Evolutionary conservation across 2,113 vertebrate genomes (phyloP).

Genomic region (Echinops telfairi): DNA sequence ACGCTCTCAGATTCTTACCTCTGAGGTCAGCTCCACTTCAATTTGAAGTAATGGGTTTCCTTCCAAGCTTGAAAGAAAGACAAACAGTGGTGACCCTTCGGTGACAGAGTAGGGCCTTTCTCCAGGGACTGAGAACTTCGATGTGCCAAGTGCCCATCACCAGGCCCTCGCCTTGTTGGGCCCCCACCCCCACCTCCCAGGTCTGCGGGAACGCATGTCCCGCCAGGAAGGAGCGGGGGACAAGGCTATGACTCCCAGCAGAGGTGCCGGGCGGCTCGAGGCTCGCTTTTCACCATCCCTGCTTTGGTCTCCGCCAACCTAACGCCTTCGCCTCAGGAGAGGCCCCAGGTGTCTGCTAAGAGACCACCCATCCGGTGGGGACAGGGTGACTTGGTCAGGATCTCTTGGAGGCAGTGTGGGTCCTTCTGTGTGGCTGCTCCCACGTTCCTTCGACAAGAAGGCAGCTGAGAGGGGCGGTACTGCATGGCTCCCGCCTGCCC

Average conservation of each 20-base stretch:
- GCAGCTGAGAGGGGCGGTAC: neutral
- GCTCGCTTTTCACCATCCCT: slow-evolving; percentile 13
- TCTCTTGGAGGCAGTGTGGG: neutral
- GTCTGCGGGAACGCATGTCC: neutral
- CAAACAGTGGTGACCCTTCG: slow-evolving; percentile 9
- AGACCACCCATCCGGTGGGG: neutral
- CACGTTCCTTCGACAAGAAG: neutral
- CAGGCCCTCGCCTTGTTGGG: neutral
- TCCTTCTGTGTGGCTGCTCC: neutral
- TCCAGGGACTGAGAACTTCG: neutral
- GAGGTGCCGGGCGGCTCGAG: neutral
- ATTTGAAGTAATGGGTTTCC: slow-evolving; percentile 98
- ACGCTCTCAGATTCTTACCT: slow-evolving; percentile 89
- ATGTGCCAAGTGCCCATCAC: neutral
- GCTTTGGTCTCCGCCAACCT: neutral
- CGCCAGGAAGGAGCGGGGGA: neutral
- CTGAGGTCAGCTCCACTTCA: slow-evolving; percentile 97
- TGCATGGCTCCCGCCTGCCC: neutral
- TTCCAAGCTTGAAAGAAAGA: slow-evolving; percentile 90
- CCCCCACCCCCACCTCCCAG: too few relatives aligned
- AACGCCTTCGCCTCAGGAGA: neutral
- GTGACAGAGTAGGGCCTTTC: neutral
- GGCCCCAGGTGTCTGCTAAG: neutral
- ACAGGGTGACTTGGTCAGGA: neutral
- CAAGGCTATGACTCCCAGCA: neutral